phyloP scores from a whole-genome alignment of 2,797 vertebrate species.

The Myiotriccus ornatus region DNA sequence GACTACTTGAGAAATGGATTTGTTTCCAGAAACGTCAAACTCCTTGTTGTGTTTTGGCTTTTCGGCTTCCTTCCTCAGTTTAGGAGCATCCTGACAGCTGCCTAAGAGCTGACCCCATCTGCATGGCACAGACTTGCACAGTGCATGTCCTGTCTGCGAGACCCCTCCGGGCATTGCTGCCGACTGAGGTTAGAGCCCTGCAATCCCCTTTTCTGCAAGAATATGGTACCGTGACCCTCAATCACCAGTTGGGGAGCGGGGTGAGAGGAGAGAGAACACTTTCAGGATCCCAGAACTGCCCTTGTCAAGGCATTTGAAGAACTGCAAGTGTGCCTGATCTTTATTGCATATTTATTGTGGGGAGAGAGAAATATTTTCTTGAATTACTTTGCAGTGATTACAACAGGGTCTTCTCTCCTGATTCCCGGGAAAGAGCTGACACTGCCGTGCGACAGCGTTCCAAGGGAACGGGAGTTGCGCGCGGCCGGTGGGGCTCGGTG shows the following conservation, averaged over 20 bases:
- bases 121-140: accelerated
- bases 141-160: not conserved
- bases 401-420: not conserved
- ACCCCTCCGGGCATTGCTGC: not conserved
- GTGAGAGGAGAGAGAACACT: not conserved
- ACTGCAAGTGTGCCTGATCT: not conserved
- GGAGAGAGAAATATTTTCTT: not conserved
- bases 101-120: too few species aligned
- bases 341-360: not conserved
- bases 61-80: accelerated
- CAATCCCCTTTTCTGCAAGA: accelerated
- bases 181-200: accelerated
- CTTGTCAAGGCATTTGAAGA: accelerated
- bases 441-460: not conserved
- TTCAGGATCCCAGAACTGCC: too few species aligned
- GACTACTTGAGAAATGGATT: not conserved
- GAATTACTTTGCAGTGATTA: not conserved
- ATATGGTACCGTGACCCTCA: accelerated
- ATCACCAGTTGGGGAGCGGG: too few species aligned
- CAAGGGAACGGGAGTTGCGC: not conserved
- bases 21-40: not conserved
- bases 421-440: not conserved
- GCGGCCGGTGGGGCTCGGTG: not conserved
- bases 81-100: not conserved
- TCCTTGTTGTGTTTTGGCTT: not conserved